Evolutionary conservation across 2,888 invertebrate species (phyloP).

Genomic region (Aphodius granarius): DNA sequence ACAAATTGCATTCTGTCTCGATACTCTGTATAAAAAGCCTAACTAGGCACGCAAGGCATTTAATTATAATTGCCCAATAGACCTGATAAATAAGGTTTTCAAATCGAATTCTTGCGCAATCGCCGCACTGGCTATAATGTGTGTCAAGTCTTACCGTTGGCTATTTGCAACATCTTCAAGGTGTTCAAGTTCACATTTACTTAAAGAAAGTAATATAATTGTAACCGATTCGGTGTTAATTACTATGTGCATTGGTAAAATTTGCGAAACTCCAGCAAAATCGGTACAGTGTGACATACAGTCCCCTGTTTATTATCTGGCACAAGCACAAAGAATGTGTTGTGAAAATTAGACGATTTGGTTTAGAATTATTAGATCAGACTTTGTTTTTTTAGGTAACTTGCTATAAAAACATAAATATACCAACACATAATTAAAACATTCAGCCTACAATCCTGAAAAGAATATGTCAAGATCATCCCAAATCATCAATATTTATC

Average conservation of each 20-base stretch:
- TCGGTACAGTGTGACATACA: too few species aligned
- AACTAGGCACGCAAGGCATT: background rate
- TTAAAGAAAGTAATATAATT: background rate
- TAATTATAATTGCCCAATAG: background rate
- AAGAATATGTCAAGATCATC: too few species aligned
- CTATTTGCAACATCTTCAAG: background rate
- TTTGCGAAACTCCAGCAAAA: background rate
- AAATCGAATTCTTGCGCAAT: background rate
- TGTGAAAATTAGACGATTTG: too few species aligned
- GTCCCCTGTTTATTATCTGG: background rate
- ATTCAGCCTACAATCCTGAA: too few species aligned
- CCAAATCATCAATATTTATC: too few species aligned
- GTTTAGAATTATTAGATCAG: too few species aligned
- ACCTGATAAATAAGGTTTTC: background rate
- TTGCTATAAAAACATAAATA: too few species aligned
- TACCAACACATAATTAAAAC: too few species aligned
- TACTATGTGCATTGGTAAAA: background rate
- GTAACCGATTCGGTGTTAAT: background rate
- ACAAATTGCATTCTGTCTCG: background rate
- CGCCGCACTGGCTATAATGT: background rate
- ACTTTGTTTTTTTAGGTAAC: too few species aligned
- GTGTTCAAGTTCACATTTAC: background rate
- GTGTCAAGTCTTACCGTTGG: background rate
- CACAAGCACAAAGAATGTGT: background rate
- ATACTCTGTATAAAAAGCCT: background rate